Base-by-base conservation (phyloP, 1,140 invertebrate genomes). In the Dinothrombium tinctorium region DNA sequence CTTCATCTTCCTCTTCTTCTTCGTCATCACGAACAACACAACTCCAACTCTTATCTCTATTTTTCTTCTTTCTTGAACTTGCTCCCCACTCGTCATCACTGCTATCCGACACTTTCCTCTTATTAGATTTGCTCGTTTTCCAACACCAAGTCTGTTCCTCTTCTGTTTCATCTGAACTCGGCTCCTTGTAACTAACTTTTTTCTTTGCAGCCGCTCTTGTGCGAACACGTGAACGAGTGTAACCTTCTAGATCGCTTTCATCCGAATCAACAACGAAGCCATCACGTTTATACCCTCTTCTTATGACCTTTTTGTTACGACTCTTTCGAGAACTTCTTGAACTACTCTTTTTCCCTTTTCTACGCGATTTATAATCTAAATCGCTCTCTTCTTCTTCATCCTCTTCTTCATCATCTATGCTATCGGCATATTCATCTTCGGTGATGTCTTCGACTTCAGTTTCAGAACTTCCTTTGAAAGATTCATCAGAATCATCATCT, bases 401-500 rank as follows among this genome's bases (percentile, higher is more conserved):
- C 31, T 31, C 38, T 25, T 49, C 44, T 5, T 45, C 43, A 40
- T 14, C 24, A 8, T n/a, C 6, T 4, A n/a, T 2, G 20, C 23
- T 22, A 4, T 36, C 33, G 2, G 20, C 19, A 20, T 37, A 36
- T 31, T 45, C 47, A 20, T 47, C 46, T 21, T 36, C 33, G 8
- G 33, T 22, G 12, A 21, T 4, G 11, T 44, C 41, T 24, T 40
- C 38, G 29, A 45, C 40, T 17, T 42, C 46, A 23, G 39, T 43
- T n/a, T 39, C 43, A 11, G 2, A 63, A 59, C 37, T 46, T 46
- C 24, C 42, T 41, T 37, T 33, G 45, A 53, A 49, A 12, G 37
- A 79, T 57, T 83, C 78, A 52, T 84, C 80, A 2, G 73, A 78
- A 42, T 63, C 67, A 45, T 48, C 68, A 45, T 53, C 51, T 17